Conservation (phyloP, 2,113 vertebrate species). For the Lonchura striata region DNA sequence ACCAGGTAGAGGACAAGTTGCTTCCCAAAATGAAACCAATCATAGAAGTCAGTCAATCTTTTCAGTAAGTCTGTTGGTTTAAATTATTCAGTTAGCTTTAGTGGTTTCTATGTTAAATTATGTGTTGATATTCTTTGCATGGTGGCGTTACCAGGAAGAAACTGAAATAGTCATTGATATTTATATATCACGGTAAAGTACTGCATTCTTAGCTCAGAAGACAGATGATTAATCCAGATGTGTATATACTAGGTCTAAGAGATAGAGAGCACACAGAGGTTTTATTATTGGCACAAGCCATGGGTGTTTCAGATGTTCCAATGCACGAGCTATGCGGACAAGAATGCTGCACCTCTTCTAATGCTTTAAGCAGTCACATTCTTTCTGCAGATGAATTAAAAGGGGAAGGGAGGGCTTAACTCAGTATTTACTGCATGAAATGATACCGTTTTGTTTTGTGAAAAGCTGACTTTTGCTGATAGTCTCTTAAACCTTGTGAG, state of each 20-base stretch:
- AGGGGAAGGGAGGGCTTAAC: background rate
- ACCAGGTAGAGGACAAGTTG: background rate
- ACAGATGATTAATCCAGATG: conserved; percentile 32
- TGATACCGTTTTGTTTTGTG: background rate
- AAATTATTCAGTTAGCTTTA: background rate
- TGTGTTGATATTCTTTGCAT: background rate
- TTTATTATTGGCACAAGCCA: conserved; percentile 1
- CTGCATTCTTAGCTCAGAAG: background rate
- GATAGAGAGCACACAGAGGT: background rate
- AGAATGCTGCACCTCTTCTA: conserved; percentile 49
- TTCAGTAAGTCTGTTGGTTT: background rate
- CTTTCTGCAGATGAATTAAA: conserved; percentile 18
- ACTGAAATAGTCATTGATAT: background rate
- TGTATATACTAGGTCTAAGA: background rate
- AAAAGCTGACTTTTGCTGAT: background rate
- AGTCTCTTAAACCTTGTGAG: background rate
- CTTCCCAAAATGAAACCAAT: background rate
- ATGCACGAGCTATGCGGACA: background rate
- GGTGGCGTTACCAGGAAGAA: background rate
- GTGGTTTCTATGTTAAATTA: background rate
- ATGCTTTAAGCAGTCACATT: conserved; percentile 55
- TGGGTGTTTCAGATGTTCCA: conserved; percentile 41
- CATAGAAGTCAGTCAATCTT: background rate
- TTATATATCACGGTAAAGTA: background rate
- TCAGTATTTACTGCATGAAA: background rate